Evolutionary conservation across 2,797 vertebrate genomes (phyloP).

Genomic region (Dallia pectoralis): DNA sequence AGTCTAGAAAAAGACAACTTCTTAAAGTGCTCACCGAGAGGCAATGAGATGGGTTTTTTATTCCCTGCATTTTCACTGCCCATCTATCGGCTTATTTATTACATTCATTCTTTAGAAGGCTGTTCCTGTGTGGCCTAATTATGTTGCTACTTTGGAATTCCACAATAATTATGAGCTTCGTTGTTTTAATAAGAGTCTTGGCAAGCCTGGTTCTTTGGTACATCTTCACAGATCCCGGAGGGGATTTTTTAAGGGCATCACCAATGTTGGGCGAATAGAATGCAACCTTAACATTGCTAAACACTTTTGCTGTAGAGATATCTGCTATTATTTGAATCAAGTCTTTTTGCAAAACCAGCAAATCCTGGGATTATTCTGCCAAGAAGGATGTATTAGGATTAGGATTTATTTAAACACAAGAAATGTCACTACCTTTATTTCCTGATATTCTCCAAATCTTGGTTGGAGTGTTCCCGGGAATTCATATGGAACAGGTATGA

Average conservation of each 20-base stretch:
- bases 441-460: too few species aligned
- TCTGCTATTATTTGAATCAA: constrained; percentile 61
- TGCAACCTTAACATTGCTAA: constrained; percentile 63
- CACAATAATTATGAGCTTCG: constrained; percentile 79
- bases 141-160: constrained; percentile 76
- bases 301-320: constrained; percentile 65
- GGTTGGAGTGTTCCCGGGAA: too few species aligned
- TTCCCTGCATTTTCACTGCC: constrained; percentile 64
- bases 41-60: constrained; percentile 25
- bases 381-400: constrained; percentile 15
- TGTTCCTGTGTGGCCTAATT: constrained; percentile 83
- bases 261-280: constrained; percentile 66
- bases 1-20: constrained; percentile 27
- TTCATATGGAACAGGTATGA: too few species aligned
- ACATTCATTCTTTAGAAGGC: constrained; percentile 77
- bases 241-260: constrained; percentile 56
- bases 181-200: constrained; percentile 82
- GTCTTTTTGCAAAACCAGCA: constrained; percentile 51
- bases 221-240: constrained; percentile 65
- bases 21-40: constrained; percentile 41
- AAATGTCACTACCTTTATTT: too few species aligned
- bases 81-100: constrained; percentile 82
- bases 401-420: too few species aligned
- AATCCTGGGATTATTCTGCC: constrained; percentile 34
- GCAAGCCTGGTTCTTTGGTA: constrained; percentile 66